Evolutionary conservation across 2,113 vertebrate genomes (phyloP).

Genomic region (Eulemur rufifrons): DNA sequence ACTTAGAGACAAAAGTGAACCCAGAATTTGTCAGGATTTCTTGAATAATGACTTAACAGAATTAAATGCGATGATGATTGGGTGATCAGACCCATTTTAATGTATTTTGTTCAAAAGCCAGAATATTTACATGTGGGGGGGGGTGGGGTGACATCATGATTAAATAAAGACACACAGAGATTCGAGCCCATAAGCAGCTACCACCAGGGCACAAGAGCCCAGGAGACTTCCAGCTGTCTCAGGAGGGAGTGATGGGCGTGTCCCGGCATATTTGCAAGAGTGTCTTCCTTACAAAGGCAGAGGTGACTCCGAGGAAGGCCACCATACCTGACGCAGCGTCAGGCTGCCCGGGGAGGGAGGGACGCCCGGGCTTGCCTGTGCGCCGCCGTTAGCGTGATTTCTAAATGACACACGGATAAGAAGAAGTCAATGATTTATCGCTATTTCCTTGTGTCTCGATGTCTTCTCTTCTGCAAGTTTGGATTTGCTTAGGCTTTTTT

Average conservation of each 20-base stretch:
- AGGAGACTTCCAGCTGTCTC: neutral
- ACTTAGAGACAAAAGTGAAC: neutral
- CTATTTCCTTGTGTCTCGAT: conserved; percentile 66
- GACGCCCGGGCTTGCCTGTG: conserved; percentile 54
- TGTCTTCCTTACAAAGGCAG: conserved; percentile 18
- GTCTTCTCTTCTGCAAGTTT: conserved; percentile 73
- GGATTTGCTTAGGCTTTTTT: conserved; percentile 76
- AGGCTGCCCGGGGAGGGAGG: conserved; percentile 40
- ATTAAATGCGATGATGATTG: neutral
- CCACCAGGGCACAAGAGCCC: neutral
- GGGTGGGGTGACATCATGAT: too few relatives aligned
- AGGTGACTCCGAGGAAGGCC: conserved; percentile 1
- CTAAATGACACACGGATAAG: conserved; percentile 67
- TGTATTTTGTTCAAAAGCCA: neutral
- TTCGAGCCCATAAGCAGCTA: neutral
- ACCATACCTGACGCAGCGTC: conserved; percentile 54
- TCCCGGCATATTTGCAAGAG: neutral
- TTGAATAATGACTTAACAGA: neutral
- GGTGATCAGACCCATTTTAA: neutral
- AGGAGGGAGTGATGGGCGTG: neutral
- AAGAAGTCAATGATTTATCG: conserved; percentile 81
- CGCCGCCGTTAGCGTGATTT: conserved; percentile 46
- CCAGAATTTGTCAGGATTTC: neutral
- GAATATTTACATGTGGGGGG: neutral
- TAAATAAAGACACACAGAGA: neutral